These are phyloP conservation scores for Sylvicola cinctus DNA, from an alignment of 2,888 invertebrate genomes.

Conservation along the genomic window DNA sequence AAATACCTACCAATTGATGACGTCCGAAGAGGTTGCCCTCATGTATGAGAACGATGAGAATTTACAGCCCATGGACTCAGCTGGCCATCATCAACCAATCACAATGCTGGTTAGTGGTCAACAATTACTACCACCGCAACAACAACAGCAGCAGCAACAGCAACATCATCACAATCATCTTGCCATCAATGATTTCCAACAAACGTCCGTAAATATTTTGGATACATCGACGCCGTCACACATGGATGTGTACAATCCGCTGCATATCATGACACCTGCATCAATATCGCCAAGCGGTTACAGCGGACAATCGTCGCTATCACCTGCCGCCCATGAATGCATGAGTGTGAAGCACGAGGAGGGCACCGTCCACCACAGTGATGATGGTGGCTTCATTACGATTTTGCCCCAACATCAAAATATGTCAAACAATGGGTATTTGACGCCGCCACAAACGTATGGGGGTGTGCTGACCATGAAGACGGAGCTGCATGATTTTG, in stretches of 20 bases:
- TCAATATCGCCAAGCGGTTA: constrained; percentile 8
- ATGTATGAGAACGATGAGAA: constrained; percentile 40
- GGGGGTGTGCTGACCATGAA: constrained; percentile 4
- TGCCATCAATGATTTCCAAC: constrained; percentile 2
- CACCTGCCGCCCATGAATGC: constrained; percentile 6
- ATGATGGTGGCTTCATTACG: no score
- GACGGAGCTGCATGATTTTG: constrained; percentile 1
- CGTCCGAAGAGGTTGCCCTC: no score
- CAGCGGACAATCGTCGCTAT: constrained; percentile 8
- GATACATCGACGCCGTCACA: not conserved
- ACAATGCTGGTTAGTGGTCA: not conserved
- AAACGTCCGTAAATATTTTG: constrained; percentile 1
- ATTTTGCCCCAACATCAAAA: not conserved
- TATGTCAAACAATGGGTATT: not conserved
- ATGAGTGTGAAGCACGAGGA: no score
- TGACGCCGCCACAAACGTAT: not conserved
- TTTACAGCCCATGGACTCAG: constrained; percentile 26
- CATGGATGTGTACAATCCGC: not conserved
- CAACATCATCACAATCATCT: constrained; percentile 18
- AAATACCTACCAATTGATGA: constrained; percentile 39
- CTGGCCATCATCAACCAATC: constrained; percentile 1
- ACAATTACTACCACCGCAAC: no score
- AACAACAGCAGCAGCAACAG: constrained; percentile 30
- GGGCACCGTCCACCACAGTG: no score
- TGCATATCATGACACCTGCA: constrained; percentile 8